Evolutionary conservation across 35 echinoderm and acorn worm genomes (phyloP), one percentile per base, ranked within the genome.

Genomic region (Ptychodera flava): DNA sequence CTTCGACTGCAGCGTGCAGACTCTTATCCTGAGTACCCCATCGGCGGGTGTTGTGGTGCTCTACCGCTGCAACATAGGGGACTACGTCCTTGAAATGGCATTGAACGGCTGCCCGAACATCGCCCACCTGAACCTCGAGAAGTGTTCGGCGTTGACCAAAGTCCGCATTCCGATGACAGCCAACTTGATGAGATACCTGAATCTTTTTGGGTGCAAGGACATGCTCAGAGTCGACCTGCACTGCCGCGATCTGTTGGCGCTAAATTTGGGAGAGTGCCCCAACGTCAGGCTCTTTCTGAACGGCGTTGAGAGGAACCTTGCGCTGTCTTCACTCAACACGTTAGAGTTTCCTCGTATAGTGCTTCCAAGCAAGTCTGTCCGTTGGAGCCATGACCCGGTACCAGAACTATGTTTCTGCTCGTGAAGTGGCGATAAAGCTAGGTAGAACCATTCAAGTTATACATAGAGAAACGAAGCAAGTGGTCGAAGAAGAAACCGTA

Each of bases 261-360:
- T 98, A 28, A 98, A 98, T 79, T 34, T 98, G 16, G 92, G 95
- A 29, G 90, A 94, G 78, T 98, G 95, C 77, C 36, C 78, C 37
- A 89, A 92, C 78, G 86, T 64, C 22, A 64, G 45, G 45, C 22
- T 64, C 6, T 64, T 64, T 22, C 45, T 64, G 22, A 22, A 22
- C 45, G 45, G 45, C 22, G 45, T 64, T 12, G 45, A 64, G 22
- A 64, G 45, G 22, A 64, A 64, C 22, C 45, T 64, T 6, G 45
- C 45, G 45, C 6, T 64, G 45, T 64, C 45, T 64, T 64, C 45
- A 22, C 45, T 64, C 22, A 64, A 64, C 22, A 12, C 45, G 6
- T 22, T 64, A 22, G 45, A 90, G 82, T 90, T 37, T 37, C 91
- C 87, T 0, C 80, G 79, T 37, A 36, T 92, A 29, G 91, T 92